Conservation (phyloP, 1,140 invertebrate genomes). For the Capitella teleta region DNA sequence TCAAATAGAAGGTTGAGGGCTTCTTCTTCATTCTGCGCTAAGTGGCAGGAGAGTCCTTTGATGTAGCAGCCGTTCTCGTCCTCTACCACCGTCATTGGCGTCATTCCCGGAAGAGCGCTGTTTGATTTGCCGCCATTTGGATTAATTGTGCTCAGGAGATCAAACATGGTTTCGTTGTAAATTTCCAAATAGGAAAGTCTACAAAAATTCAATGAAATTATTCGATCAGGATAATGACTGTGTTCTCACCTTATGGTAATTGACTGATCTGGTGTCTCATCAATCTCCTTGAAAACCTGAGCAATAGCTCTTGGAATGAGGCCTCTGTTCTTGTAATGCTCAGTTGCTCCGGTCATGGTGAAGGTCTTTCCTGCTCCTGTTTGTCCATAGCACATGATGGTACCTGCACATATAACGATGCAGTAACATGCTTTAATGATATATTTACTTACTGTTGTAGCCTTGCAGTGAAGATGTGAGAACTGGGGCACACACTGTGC, state of each 20-base stretch:
- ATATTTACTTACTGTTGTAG: too few relatives aligned
- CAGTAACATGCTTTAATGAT: not conserved
- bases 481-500: conserved; percentile 30
- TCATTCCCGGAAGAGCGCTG: too few relatives aligned
- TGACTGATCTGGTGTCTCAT: conserved; percentile 1
- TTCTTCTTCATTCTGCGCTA: conserved; percentile 49
- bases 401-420: conserved; percentile 27
- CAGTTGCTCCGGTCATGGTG: conserved; percentile 42
- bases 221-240: too few relatives aligned
- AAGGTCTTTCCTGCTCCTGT: conserved; percentile 45
- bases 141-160: too few relatives aligned
- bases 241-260: too few relatives aligned
- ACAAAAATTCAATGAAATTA: too few relatives aligned
- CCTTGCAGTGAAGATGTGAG: too few relatives aligned
- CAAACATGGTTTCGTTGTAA: conserved; percentile 49
- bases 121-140: too few relatives aligned
- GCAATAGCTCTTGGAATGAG: conserved; percentile 41
- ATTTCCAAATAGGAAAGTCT: conserved; percentile 44
- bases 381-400: conserved; percentile 42
- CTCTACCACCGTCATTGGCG: conserved; percentile 49
- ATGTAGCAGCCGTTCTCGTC: conserved; percentile 51
- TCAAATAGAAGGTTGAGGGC: conserved; percentile 51
- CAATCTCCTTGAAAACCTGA: conserved; percentile 40
- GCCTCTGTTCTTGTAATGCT: conserved; percentile 37
- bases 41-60: conserved; percentile 50